Evolutionary conservation across 2,888 invertebrate genomes (phyloP).

Genomic region (Caenorhabditis japonica): DNA sequence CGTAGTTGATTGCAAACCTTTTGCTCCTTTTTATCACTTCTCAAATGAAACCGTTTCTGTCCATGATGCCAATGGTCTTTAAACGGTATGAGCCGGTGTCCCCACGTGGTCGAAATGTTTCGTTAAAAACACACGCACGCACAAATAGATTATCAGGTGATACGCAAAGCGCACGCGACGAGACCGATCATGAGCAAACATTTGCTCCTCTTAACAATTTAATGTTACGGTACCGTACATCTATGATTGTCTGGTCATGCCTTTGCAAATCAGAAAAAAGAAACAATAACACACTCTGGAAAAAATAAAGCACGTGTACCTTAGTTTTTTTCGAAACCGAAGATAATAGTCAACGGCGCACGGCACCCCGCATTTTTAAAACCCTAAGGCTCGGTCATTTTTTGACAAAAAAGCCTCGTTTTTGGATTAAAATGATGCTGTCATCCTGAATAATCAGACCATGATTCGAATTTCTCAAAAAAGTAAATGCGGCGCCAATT

Average conservation of each 20-base stretch:
- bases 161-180: conserved; percentile 13
- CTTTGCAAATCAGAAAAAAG: neutral
- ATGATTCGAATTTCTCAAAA: too few relatives aligned
- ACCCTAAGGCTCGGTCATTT: too few relatives aligned
- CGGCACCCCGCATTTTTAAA: too few relatives aligned
- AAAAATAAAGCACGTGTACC: too few relatives aligned
- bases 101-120: conserved; percentile 30
- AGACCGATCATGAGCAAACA: conserved; percentile 37
- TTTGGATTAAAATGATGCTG: too few relatives aligned
- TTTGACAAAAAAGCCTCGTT: too few relatives aligned
- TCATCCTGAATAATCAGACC: too few relatives aligned
- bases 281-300: too few relatives aligned
- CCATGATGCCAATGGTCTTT: conserved; percentile 22
- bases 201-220: conserved; percentile 10
- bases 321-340: too few relatives aligned
- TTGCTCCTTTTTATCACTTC: conserved; percentile 2
- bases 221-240: conserved; percentile 15
- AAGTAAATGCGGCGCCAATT: too few relatives aligned
- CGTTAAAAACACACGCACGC: conserved; percentile 11
- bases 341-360: too few relatives aligned
- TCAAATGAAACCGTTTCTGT: too few relatives aligned
- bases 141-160: conserved; percentile 31
- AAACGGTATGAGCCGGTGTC: conserved; percentile 15
- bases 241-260: neutral
- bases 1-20: conserved; percentile 11